Percentiles rank a stretch among this genome's conserved stretches.
Conservation (phyloP, 2,113 vertebrate genomes). For the Tamias sibiricus region DNA sequence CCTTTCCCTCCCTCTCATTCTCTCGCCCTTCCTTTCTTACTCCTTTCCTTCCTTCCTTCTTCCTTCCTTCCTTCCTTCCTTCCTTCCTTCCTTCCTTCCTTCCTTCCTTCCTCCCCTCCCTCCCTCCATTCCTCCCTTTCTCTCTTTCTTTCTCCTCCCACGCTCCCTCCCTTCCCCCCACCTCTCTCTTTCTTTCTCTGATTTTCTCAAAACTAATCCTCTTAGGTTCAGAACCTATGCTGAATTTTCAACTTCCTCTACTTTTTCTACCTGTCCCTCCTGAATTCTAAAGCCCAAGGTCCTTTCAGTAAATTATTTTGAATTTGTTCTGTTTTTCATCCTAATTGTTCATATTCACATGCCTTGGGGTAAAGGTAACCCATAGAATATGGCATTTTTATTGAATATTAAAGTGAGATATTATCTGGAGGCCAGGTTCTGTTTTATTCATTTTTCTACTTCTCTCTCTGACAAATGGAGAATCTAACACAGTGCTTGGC, state of each 20-base stretch:
- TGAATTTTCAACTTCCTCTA: neutral
- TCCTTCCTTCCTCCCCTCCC: too few species aligned
- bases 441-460: neutral
- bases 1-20: too few species aligned
- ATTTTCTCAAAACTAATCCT: neutral
- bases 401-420: neutral
- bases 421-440: neutral
- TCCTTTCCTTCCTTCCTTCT: too few species aligned
- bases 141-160: too few species aligned
- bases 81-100: too few species aligned
- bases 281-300: neutral
- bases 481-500: neutral
- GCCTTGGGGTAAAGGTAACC: neutral
- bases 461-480: neutral
- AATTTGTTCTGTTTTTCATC: neutral
- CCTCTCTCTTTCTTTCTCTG: neutral
- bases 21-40: too few species aligned
- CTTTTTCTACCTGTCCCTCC: neutral
- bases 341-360: neutral
- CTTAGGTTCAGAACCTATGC: neutral
- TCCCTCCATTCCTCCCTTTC: too few species aligned
- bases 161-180: too few species aligned
- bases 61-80: too few species aligned
- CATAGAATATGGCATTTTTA: neutral
- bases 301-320: neutral